Evolutionary conservation across 2,888 invertebrate genomes (phyloP).

Genomic region (Seira ritae): DNA sequence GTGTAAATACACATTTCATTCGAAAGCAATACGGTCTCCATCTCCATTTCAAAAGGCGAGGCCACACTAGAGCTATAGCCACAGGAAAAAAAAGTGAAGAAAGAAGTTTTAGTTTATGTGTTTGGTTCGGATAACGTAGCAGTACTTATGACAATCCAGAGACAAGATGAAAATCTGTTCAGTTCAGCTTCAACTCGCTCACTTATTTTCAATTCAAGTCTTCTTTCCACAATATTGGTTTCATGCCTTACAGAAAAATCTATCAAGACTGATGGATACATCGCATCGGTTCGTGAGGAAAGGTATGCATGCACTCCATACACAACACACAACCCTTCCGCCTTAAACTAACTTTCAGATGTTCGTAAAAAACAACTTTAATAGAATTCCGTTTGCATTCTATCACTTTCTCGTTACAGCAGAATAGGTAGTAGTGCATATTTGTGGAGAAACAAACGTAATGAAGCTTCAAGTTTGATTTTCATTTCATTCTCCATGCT

Average conservation of each 20-base stretch:
- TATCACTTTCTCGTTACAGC: constrained; percentile 22
- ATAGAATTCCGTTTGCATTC: constrained; percentile 49
- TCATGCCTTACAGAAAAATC: constrained; percentile 50
- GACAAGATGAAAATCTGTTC: constrained; percentile 35
- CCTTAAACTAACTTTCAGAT: constrained; percentile 55
- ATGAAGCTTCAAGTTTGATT: too few species aligned
- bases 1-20: constrained; percentile 55
- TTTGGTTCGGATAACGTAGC: neutral
- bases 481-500: too few species aligned
- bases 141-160: neutral
- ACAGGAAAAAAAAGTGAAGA: neutral
- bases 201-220: constrained; percentile 55
- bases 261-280: constrained; percentile 54
- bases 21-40: constrained; percentile 9
- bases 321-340: too few species aligned
- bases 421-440: too few species aligned
- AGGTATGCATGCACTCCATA: constrained; percentile 8
- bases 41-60: constrained; percentile 16
- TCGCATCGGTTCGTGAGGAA: neutral
- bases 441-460: too few species aligned
- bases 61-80: constrained; percentile 4
- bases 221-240: constrained; percentile 50
- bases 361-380: constrained; percentile 41
- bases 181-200: constrained; percentile 32
- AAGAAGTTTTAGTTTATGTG: neutral